phyloP scores from a whole-genome alignment of 2,888 invertebrate species.

The Pachliopta kotzebuea region DNA sequence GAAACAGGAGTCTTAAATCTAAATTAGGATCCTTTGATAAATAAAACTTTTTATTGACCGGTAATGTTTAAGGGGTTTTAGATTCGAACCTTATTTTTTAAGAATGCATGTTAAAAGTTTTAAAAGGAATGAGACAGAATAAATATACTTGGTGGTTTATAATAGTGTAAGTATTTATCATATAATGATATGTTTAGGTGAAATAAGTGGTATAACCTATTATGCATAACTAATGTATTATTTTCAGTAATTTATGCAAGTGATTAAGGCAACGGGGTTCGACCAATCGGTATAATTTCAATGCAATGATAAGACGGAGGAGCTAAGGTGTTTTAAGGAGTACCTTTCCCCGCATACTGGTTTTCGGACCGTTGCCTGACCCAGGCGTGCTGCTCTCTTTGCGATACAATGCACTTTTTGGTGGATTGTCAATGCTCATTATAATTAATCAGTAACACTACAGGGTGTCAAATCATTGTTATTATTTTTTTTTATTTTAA shows the following conservation, averaged over 20 bases:
- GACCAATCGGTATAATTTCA: constrained; percentile 51
- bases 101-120: too few relatives aligned
- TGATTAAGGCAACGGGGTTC: constrained; percentile 43
- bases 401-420: constrained; percentile 69
- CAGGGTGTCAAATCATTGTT: constrained; percentile 41
- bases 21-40: too few relatives aligned
- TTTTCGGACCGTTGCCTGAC: constrained; percentile 72
- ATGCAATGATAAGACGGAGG: constrained; percentile 35
- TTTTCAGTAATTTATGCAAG: constrained; percentile 26
- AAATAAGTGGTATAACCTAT: constrained; percentile 11
- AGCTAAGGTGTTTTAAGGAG: constrained; percentile 38
- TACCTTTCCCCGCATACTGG: constrained; percentile 55
- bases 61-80: too few relatives aligned
- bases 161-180: too few relatives aligned
- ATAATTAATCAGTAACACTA: constrained; percentile 48
- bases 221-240: constrained; percentile 14
- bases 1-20: too few relatives aligned
- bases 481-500: too few relatives aligned
- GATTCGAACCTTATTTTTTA: too few relatives aligned
- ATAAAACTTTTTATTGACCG: too few relatives aligned
- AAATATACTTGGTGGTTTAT: too few relatives aligned
- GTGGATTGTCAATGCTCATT: constrained; percentile 50
- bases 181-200: not conserved
- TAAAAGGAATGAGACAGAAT: too few relatives aligned
- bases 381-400: constrained; percentile 60